phyloP scores from a whole-genome alignment of 2,113 vertebrate genomes.

The Proterorhinus semilunaris region DNA sequence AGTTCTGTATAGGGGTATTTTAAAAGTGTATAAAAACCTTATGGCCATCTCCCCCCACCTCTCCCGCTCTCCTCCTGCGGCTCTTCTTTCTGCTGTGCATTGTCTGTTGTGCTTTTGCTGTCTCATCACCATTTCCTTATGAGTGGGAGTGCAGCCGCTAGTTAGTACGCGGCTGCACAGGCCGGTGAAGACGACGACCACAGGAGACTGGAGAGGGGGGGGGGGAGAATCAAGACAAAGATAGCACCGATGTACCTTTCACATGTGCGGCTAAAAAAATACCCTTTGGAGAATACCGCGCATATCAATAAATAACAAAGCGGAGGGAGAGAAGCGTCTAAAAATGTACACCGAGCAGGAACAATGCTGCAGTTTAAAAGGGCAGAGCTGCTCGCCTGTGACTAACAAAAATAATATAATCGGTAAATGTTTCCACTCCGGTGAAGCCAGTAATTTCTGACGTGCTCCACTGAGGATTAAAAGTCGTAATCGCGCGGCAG shows the following conservation, averaged over 20 bases:
- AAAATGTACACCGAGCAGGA: conserved; percentile 32
- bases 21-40: conserved; percentile 56
- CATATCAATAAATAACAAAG: conserved; percentile 63
- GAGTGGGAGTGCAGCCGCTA: conserved; percentile 62
- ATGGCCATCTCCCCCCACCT: conserved; percentile 53
- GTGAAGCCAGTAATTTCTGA: conserved; percentile 15
- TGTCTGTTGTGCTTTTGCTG: conserved; percentile 61
- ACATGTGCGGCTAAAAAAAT: conserved; percentile 57
- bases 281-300: conserved; percentile 53
- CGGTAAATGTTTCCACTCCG: conserved; percentile 18
- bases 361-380: conserved; percentile 8
- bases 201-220: conserved; percentile 10
- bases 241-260: conserved; percentile 56
- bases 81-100: conserved; percentile 33
- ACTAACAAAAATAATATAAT: background rate
- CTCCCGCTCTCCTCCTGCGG: conserved; percentile 33
- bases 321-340: conserved; percentile 6
- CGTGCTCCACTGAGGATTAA: conserved; percentile 12
- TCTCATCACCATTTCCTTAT: conserved; percentile 70
- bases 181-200: conserved; percentile 52
- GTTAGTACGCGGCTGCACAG: conserved; percentile 61
- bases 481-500: background rate
- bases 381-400: background rate
- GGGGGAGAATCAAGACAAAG: conserved; percentile 39
- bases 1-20: conserved; percentile 26